Conservation (phyloP, 2,888 invertebrate species). For the Gasteruption jaculator region DNA sequence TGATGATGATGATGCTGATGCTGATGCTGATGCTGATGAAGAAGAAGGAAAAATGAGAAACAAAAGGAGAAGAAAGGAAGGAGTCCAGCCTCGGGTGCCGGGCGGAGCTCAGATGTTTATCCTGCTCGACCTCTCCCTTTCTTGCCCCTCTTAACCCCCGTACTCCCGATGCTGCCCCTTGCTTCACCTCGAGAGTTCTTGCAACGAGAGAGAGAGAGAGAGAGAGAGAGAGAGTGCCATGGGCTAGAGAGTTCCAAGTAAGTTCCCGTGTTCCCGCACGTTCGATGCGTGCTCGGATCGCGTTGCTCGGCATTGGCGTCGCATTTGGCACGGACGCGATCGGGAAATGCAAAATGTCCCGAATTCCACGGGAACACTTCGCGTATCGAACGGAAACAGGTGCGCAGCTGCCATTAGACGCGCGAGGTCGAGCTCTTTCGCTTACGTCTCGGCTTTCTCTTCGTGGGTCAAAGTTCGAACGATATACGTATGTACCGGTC, state of each 20-base stretch:
- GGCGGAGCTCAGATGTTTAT: constrained; percentile 52
- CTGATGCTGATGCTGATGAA: constrained; percentile 28
- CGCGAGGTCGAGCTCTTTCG: no score
- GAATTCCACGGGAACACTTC: neutral
- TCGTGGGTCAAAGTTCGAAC: no score
- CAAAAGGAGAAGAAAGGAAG: constrained; percentile 37
- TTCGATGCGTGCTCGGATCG: constrained; percentile 38
- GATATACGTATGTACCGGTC: no score
- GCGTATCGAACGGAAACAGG: neutral
- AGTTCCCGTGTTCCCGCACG: constrained; percentile 26
- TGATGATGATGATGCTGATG: constrained; percentile 23
- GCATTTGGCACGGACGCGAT: constrained; percentile 23
- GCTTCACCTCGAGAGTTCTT: constrained; percentile 38
- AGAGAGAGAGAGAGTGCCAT: neutral
- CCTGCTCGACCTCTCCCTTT: constrained; percentile 47
- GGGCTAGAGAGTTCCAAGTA: constrained; percentile 27
- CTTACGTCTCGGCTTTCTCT: no score
- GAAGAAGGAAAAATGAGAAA: constrained; percentile 26
- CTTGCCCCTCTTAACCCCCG: constrained; percentile 28
- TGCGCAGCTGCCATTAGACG: neutral
- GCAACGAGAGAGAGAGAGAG: constrained; percentile 20
- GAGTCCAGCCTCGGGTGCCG: constrained; percentile 48
- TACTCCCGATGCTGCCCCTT: constrained; percentile 34
- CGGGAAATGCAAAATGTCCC: constrained; percentile 3
- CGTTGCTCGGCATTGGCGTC: constrained; percentile 45